phyloP scores from a whole-genome alignment of 2,113 vertebrate genomes.

The Semicossyphus pulcher region DNA sequence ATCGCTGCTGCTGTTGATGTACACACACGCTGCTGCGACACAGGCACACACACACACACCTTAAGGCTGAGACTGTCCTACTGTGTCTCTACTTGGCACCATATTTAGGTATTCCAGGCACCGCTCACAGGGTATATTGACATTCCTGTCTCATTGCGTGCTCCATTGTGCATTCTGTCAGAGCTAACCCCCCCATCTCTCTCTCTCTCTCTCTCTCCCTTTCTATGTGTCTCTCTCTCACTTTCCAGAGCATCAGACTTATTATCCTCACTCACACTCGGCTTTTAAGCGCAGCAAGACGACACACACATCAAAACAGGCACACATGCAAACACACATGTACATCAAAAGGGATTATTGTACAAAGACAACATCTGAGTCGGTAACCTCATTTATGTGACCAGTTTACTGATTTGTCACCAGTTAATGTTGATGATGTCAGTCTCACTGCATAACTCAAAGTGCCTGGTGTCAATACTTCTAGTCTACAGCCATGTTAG shows the following conservation, averaged over 20 bases:
- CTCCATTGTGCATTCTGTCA: slow-evolving; percentile 77
- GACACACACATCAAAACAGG: slow-evolving; percentile 44
- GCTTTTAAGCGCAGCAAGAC: slow-evolving; percentile 32
- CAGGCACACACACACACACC: slow-evolving; percentile 38
- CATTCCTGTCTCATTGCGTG: slow-evolving; percentile 74
- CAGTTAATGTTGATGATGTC: slow-evolving; percentile 21
- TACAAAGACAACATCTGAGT: slow-evolving; percentile 37
- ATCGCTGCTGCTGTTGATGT: slow-evolving; percentile 22
- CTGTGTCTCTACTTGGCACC: slow-evolving; percentile 60
- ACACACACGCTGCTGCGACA: slow-evolving; percentile 17
- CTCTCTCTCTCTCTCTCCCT: slow-evolving; percentile 20
- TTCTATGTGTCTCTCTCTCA: slow-evolving; percentile 32
- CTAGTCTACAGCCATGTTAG: too few relatives aligned
- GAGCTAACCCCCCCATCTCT: slow-evolving; percentile 45
- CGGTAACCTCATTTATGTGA: slow-evolving; percentile 41
- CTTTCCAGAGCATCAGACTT: slow-evolving; percentile 58
- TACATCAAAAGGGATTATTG: slow-evolving; percentile 41
- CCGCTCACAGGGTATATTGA: slow-evolving; percentile 64
- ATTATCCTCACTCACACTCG: slow-evolving; percentile 62
- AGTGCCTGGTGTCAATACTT: background rate
- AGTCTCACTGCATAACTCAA: background rate
- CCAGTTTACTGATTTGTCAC: slow-evolving; percentile 40
- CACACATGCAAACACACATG: slow-evolving; percentile 10
- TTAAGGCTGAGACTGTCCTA: slow-evolving; percentile 55
- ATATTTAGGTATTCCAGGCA: slow-evolving; percentile 77